A percentile compares a stretch with the other conserved stretches of the same genome.
Conservation (phyloP, 2,797 vertebrate genomes). For the Xenentodon cancila region DNA sequence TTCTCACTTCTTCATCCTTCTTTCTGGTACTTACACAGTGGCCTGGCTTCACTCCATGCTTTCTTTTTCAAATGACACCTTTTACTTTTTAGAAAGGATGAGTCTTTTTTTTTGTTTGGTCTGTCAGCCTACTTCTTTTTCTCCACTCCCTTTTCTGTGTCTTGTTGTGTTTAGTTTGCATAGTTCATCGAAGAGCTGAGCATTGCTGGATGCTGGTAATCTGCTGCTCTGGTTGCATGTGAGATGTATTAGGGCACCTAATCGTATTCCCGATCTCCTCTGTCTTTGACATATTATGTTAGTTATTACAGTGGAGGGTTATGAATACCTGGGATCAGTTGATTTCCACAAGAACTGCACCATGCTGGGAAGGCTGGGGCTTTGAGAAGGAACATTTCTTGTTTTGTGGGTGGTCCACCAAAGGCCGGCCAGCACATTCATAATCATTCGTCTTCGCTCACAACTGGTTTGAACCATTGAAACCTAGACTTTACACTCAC, state of each 20-base stretch:
- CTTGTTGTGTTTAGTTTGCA: conserved; percentile 27
- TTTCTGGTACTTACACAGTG: conserved; percentile 35
- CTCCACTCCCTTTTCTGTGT: neutral
- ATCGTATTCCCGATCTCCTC: conserved; percentile 62
- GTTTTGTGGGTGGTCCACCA: conserved; percentile 1
- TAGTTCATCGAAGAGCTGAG: conserved; percentile 56
- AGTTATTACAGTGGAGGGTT: conserved; percentile 69
- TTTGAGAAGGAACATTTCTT: conserved; percentile 19
- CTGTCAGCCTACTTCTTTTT: neutral
- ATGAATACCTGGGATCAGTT: conserved; percentile 65
- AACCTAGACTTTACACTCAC: too few relatives aligned
- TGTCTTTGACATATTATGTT: conserved; percentile 60
- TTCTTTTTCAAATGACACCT: conserved; percentile 16
- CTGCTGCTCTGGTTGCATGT: conserved; percentile 63
- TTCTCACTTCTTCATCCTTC: conserved; percentile 50
- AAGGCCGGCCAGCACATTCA: too few relatives aligned
- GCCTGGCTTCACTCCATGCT: conserved; percentile 27
- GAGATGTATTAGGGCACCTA: conserved; percentile 63
- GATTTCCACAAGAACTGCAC: conserved; percentile 51
- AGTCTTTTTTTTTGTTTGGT: conserved; percentile 44
- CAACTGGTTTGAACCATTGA: too few relatives aligned
- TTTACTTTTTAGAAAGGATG: conserved; percentile 22
- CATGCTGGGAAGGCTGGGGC: conserved; percentile 6
- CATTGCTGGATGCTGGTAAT: conserved; percentile 66
- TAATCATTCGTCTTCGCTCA: too few relatives aligned